These are phyloP conservation scores for Serranus cabrilla DNA, from an alignment of 2,797 vertebrate species.

Conservation along the genomic window DNA sequence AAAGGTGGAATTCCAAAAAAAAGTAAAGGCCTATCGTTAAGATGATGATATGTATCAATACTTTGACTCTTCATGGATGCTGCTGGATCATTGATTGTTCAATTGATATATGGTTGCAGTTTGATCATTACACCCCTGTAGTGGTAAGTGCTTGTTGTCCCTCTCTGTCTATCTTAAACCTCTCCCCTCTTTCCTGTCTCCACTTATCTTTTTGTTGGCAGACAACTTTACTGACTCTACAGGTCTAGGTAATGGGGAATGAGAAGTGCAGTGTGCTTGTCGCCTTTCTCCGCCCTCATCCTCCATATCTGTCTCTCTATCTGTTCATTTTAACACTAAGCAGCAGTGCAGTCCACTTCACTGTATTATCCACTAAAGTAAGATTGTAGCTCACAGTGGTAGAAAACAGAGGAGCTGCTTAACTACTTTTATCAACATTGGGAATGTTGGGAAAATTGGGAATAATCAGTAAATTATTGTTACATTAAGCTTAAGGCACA, in stretches of 20 bases:
- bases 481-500: neutral
- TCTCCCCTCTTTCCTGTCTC: slow-evolving; percentile 81
- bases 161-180: slow-evolving; percentile 47
- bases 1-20: no score
- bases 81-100: no score
- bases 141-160: slow-evolving; percentile 35
- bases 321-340: slow-evolving; percentile 25
- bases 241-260: slow-evolving; percentile 88
- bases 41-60: no score
- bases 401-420: slow-evolving; percentile 15
- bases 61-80: no score
- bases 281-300: slow-evolving; percentile 26
- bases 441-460: no score
- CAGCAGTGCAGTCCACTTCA: slow-evolving; percentile 66
- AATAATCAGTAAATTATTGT: neutral
- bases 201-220: slow-evolving; percentile 80
- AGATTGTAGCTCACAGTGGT: slow-evolving; percentile 17
- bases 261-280: slow-evolving; percentile 64
- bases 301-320: slow-evolving; percentile 30
- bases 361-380: neutral
- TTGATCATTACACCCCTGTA: no score
- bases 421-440: neutral
- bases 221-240: slow-evolving; percentile 90
- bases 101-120: no score
- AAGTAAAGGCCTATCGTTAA: no score